Conservation (phyloP, 2,113 vertebrate species). For the Terrapene triunguis region DNA sequence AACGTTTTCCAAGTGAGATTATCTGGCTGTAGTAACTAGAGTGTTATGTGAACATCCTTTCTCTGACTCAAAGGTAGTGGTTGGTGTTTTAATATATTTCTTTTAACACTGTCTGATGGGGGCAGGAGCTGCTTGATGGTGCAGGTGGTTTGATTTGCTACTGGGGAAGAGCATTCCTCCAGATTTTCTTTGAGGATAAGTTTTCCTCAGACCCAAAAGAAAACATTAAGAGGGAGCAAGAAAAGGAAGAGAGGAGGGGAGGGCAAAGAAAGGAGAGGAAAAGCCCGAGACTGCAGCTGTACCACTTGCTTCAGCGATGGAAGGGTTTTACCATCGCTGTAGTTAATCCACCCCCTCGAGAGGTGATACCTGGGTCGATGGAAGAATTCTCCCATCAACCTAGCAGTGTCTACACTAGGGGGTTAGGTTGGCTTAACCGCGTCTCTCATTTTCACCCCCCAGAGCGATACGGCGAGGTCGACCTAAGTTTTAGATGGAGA, state of each 20-base stretch:
- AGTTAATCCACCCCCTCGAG: too few species aligned
- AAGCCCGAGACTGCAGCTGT: neutral
- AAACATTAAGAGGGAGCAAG: neutral
- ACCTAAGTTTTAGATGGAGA: too few species aligned
- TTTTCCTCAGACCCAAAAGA: neutral
- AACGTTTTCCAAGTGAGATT: neutral
- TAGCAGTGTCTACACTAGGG: too few species aligned
- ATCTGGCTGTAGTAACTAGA: neutral
- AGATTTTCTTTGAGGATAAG: neutral
- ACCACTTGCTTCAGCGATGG: too few species aligned
- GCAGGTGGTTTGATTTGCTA: neutral
- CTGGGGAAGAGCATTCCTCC: rapidly evolving
- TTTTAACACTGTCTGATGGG: neutral
- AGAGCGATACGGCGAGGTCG: too few species aligned
- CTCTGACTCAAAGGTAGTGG: neutral
- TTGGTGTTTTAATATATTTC: neutral
- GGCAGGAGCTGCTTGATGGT: neutral
- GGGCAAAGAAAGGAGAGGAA: neutral
- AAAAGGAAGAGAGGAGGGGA: neutral
- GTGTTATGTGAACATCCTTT: neutral
- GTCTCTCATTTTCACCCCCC: too few species aligned
- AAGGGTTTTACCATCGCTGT: too few species aligned
- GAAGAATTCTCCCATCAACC: too few species aligned
- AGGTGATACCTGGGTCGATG: too few species aligned
- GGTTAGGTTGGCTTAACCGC: too few species aligned